Evolutionary conservation across 2,888 invertebrate species (phyloP), one percentile per base, ranked within the genome.

Genomic region (Dynastes grantii): DNA sequence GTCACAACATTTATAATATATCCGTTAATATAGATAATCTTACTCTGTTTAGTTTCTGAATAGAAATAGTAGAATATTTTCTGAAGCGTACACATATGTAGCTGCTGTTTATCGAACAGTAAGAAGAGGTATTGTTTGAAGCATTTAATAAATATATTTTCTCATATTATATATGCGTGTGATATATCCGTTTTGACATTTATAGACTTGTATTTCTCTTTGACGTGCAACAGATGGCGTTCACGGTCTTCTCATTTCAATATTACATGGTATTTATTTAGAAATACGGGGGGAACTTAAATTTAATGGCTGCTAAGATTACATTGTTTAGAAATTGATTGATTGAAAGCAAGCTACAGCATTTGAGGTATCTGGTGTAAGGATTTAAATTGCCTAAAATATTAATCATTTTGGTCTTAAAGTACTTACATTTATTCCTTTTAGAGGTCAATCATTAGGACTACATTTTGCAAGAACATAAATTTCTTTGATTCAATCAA

Each of bases 1-100:
- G 9, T 67, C 45, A 67, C 67, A 67, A 67, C 67, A 67, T 49
- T 49, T 45, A 67, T 67, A 67, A 45, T 67, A 49, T 55, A 67
- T 67, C 49, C 8, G 11, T 67, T 49, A 49, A n/a, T 8, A 45
- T 64, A 45, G 9, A 45, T 9, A 45, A 8, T 45, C 8, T 9
- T 45, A 45, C 8, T 45, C 8, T 45, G 32, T 32, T 55, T 8
- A 22, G 16, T 55, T 55, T 55, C 22, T 9, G 55, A 22, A 55
- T 55, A 55, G 55, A 22, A 11, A 55, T 55, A 22, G 22, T 22
- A 55, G n/a, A 16, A 13, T 53, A 16, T 55, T 55, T 55, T 6
- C 8, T 22, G 22, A 55, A 55, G 55, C 55, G 16, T 22, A 55
- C 55, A 55, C 55, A 55, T 13, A 16, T 53, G 13, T n/a, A 16